Conservation (phyloP, 2,888 invertebrate genomes). For the Hypselothyrea guttata region DNA sequence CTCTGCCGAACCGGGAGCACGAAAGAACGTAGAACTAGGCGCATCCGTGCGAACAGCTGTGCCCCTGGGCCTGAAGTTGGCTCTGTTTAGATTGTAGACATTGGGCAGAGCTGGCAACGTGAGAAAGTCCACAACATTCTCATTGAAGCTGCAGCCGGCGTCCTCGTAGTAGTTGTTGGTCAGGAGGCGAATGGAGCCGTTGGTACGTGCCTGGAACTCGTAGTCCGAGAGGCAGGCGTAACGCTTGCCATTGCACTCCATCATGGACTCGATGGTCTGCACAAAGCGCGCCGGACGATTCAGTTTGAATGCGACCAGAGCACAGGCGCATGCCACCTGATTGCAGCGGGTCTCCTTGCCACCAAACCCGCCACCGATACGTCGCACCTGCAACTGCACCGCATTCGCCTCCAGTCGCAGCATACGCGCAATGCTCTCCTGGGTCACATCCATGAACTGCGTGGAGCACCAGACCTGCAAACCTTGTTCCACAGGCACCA, state of each 20-base stretch:
- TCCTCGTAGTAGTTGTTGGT: conserved; percentile 84
- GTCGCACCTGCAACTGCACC: conserved; percentile 87
- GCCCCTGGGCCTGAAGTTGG: conserved; percentile 86
- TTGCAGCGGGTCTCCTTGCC: conserved; percentile 87
- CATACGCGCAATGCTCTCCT: conserved; percentile 84
- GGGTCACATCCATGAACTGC: conserved; percentile 86
- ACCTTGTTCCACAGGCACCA: conserved; percentile 87
- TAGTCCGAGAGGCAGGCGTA: conserved; percentile 85
- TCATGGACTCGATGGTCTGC: conserved; percentile 88
- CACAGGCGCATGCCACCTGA: conserved; percentile 86
- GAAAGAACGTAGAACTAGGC: conserved; percentile 87
- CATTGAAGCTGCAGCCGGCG: conserved; percentile 84
- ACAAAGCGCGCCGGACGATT: conserved; percentile 88
- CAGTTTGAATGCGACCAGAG: conserved; percentile 85
- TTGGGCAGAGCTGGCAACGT: conserved; percentile 81
- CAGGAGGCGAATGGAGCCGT: conserved; percentile 87
- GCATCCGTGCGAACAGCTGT: conserved; percentile 86
- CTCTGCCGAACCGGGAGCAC: conserved; percentile 86
- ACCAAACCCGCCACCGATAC: conserved; percentile 92
- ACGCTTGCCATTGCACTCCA: conserved; percentile 88
- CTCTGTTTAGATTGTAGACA: conserved; percentile 85
- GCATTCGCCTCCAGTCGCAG: conserved; percentile 84
- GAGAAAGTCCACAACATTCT: conserved; percentile 81
- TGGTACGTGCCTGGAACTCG: conserved; percentile 85
- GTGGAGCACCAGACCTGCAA: conserved; percentile 86